Conservation (phyloP, 2,797 vertebrate genomes). For the Onychomys leucogaster region DNA sequence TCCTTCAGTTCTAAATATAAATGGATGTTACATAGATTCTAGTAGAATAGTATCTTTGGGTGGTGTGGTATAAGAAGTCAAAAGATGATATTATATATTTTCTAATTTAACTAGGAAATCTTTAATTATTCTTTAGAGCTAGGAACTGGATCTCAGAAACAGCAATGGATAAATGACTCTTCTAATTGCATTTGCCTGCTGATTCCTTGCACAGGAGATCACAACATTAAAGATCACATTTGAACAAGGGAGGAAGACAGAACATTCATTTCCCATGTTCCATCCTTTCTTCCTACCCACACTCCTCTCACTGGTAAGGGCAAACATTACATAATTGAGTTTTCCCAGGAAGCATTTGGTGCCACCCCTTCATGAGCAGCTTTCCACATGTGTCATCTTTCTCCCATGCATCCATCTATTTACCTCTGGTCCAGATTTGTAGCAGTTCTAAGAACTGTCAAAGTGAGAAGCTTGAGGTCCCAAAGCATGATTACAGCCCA, state of each 20-base stretch:
- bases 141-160: not conserved
- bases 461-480: not conserved
- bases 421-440: not conserved
- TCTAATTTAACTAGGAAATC: not conserved
- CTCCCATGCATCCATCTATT: not conserved
- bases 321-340: not conserved
- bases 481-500: not conserved
- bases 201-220: not conserved
- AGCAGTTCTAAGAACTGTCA: not conserved
- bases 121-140: not conserved
- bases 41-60: not conserved
- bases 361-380: not conserved
- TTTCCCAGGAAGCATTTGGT: not conserved
- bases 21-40: not conserved
- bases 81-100: not conserved
- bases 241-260: not conserved
- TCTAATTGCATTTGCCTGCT: not conserved
- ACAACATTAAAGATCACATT: not conserved
- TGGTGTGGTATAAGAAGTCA: not conserved
- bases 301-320: not conserved
- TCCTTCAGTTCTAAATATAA: not conserved
- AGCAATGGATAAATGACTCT: constrained; percentile 25
- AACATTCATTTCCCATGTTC: not conserved
- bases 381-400: constrained; percentile 1
- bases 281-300: not conserved